Evolutionary conservation across 2,797 vertebrate species (phyloP), one percentile per base, ranked within the genome.

Genomic region (Varecia variegata): DNA sequence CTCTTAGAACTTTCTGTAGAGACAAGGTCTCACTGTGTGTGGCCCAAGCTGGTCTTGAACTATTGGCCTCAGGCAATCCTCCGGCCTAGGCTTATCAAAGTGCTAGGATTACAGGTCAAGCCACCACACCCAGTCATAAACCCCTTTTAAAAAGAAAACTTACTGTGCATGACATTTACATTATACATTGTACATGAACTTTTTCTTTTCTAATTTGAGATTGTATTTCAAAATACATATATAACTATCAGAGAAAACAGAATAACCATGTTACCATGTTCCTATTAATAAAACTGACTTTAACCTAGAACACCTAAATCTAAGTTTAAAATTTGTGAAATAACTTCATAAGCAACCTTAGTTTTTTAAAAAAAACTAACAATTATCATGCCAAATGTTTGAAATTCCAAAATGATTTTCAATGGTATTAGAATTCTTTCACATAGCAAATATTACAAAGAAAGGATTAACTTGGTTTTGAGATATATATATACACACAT

Each of bases 401-500:
- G 74, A 93, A 43, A 12, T 73, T 96, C 15, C 18, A 90, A 95
- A 93, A 60, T 70, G 79, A 38, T 68, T 90, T 93, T 94, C 18
- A 90, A 73, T 70, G 13, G 32, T 70, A 20, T 2, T 76, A 88
- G 35, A 82, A 25, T 27, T 95, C 38, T 65, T 76, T 52, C 25
- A 67, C n/a, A 6, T 18, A 86, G 43, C 32, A 91, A 93, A 58
- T 90, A 96, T 89, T 89, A n/a, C 21, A 90, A 86, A 85, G 47
- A 74, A 11, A 87, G 25, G 81, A 83, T 85, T 85, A 70, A 81
- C 43, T 73, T 71, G 4, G 13, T 52, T 71, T 92, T 89, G 7
- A 87, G 52, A 68, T 82, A 84, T 62, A 60, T 76, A 87, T 58
- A 62, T 15, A 32, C 70, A 73, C 1, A 50, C 68, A 56, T 60